These are phyloP conservation scores for Drosophila sechellia DNA, from an alignment of 1,140 invertebrate species.

Conservation along the genomic window DNA sequence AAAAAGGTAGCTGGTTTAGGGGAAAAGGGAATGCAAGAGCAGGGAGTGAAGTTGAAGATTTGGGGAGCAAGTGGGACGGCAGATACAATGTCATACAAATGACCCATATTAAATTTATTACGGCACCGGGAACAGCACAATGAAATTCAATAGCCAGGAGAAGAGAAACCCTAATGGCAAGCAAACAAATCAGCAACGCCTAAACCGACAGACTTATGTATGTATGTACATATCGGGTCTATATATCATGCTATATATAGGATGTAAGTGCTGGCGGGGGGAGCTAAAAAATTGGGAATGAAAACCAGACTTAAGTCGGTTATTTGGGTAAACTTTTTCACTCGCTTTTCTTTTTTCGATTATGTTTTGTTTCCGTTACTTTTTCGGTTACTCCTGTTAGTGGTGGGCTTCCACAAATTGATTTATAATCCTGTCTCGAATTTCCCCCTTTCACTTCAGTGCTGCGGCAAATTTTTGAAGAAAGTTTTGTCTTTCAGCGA, in stretches of 20 bases:
- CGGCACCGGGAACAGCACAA: constrained; percentile 70
- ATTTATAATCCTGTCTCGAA: constrained; percentile 75
- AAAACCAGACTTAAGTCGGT: constrained; percentile 70
- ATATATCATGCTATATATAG: constrained; percentile 43
- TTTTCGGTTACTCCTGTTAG: constrained; percentile 50
- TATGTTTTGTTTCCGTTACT: constrained; percentile 32
- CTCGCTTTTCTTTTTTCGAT: constrained; percentile 30
- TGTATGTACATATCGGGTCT: constrained; percentile 27
- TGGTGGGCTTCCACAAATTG: constrained; percentile 61
- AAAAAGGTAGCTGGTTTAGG: constrained; percentile 15
- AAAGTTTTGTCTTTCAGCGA: constrained; percentile 30
- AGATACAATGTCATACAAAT: constrained; percentile 77
- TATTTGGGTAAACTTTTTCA: constrained; percentile 49
- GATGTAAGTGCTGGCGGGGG: neutral
- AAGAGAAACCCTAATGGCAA: constrained; percentile 67
- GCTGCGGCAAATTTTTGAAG: constrained; percentile 26
- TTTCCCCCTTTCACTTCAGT: constrained; percentile 32
- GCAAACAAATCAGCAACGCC: constrained; percentile 77
- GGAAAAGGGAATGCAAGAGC: constrained; percentile 13
- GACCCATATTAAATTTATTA: constrained; percentile 83
- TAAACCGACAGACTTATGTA: constrained; percentile 38
- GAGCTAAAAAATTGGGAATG: constrained; percentile 19
- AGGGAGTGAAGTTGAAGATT: neutral
- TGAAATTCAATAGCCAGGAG: constrained; percentile 76
- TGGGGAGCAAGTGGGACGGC: constrained; percentile 20